Evolutionary conservation across 1,140 invertebrate species (phyloP), one percentile per base, ranked within the genome.

Genomic region (Calliopsis andreniformis): DNA sequence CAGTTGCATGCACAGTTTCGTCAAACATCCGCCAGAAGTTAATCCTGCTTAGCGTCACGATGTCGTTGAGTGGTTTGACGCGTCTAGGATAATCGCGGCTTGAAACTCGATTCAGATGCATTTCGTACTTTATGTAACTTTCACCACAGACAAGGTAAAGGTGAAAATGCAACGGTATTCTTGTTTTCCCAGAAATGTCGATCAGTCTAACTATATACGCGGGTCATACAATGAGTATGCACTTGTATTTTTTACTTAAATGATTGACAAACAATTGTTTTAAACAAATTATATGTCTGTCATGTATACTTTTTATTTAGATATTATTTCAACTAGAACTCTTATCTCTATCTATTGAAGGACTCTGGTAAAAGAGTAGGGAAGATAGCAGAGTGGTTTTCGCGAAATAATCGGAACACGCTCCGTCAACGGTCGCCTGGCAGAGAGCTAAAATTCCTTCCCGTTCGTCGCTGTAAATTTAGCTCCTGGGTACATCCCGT

Each of bases 391-490:
- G n/a, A n/a, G 10, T 49, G 47, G 58, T 70, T 68, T 56, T 83
- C 45, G 30, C 32, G 39, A 43, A 35, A 67, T 51, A 73, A 70
- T 84, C 64, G 64, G 59, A 80, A 80, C 51, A 84, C 80, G 64
- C 58, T 80, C 80, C 69, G 67, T 78, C 67, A 83, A 84, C 72
- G 68, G 67, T 28, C 32, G 23, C 47, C 35, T 84, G 78, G 77
- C 72, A 83, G 23, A 39, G 67, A 23, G 25, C 62, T 76, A 39
- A 23, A 66, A 80, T 76, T 80, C 72, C 23, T 55, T 80, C n/a
- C 72, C 76, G 49, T 71, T 18, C 76, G 76, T 16, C 53, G 68
- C 43, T 56, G 78, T 81, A 84, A 84, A 80, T 84, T 84, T 84
- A 84, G 83, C 80, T 62, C 49, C 43, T n/a, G 49, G n/a, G 47